These are phyloP conservation scores for Nysson spinosus DNA, from an alignment of 2,888 invertebrate genomes.

Conservation along the genomic window DNA sequence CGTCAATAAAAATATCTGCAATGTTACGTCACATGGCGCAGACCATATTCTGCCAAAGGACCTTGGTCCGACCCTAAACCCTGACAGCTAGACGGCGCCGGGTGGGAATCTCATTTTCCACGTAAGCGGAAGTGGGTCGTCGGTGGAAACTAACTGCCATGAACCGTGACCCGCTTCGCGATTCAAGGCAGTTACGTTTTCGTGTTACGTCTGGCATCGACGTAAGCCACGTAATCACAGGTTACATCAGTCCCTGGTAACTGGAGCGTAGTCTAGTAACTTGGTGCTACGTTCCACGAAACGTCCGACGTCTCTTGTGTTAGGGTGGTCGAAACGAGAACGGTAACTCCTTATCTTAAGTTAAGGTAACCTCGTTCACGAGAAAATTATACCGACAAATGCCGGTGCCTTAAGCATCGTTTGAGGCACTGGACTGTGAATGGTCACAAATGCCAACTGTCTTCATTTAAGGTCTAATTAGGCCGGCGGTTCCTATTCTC, in stretches of 20 bases:
- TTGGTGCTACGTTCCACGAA: no score
- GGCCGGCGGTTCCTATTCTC: no score
- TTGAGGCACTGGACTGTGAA: no score
- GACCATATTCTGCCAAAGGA: conserved; percentile 2
- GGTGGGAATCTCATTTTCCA: conserved; percentile 30
- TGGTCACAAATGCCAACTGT: no score
- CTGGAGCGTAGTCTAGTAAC: no score
- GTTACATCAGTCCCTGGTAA: conserved; percentile 16
- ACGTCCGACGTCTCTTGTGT: no score
- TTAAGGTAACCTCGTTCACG: conserved; percentile 2
- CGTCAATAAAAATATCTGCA: conserved; percentile 1
- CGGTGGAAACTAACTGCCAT: conserved; percentile 13
- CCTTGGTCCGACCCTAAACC: conserved; percentile 4
- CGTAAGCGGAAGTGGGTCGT: conserved; percentile 34
- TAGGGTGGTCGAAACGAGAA: no score
- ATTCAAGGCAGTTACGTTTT: conserved; percentile 47
- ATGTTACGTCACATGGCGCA: conserved; percentile 3
- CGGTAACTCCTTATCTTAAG: conserved; percentile 4
- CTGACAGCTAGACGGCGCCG: not conserved
- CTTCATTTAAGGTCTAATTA: conserved; percentile 31
- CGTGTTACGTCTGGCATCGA: conserved; percentile 26
- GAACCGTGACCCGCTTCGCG: conserved; percentile 41
- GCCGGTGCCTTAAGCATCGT: conserved; percentile 10
- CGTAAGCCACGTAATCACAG: conserved; percentile 36
- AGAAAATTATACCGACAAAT: conserved; percentile 8